phyloP scores from a whole-genome alignment of 2,113 vertebrate genomes.

The Anas platyrhynchos region DNA sequence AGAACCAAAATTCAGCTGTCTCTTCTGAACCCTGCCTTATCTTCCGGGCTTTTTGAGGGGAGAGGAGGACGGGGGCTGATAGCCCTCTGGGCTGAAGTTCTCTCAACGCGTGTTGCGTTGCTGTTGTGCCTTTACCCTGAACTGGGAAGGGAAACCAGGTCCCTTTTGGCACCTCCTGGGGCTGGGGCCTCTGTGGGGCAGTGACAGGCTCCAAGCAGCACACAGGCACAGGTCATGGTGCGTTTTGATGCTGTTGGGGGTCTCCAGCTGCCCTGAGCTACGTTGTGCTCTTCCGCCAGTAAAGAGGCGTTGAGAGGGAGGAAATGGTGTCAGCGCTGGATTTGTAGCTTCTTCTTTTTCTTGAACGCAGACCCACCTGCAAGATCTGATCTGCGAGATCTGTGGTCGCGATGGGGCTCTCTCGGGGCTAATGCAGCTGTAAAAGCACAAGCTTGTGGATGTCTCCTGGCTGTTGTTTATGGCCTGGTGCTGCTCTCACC shows the following conservation, averaged over 20 bases:
- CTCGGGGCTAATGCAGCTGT: background rate
- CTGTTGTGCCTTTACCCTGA: background rate
- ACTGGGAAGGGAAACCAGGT: background rate
- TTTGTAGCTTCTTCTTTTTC: background rate
- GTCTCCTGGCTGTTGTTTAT: background rate
- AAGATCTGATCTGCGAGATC: background rate
- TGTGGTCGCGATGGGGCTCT: background rate
- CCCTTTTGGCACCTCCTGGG: background rate
- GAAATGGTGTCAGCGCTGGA: rapidly evolving
- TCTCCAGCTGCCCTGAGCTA: background rate
- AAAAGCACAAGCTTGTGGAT: background rate
- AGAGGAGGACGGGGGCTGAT: background rate
- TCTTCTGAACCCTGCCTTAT: constrained; percentile 43
- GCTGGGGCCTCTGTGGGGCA: background rate
- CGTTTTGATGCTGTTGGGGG: constrained; percentile 6
- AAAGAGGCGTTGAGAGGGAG: background rate
- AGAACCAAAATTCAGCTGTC: constrained; percentile 29
- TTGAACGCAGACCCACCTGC: background rate
- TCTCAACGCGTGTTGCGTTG: background rate
- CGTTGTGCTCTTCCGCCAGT: background rate
- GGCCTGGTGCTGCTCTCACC: constrained; percentile 10
- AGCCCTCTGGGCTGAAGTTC: background rate
- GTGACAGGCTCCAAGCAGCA: background rate
- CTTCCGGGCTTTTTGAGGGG: constrained; percentile 10
- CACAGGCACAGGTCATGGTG: background rate